Conservation (phyloP, 2,888 invertebrate species). For the Drosophila rubida region DNA sequence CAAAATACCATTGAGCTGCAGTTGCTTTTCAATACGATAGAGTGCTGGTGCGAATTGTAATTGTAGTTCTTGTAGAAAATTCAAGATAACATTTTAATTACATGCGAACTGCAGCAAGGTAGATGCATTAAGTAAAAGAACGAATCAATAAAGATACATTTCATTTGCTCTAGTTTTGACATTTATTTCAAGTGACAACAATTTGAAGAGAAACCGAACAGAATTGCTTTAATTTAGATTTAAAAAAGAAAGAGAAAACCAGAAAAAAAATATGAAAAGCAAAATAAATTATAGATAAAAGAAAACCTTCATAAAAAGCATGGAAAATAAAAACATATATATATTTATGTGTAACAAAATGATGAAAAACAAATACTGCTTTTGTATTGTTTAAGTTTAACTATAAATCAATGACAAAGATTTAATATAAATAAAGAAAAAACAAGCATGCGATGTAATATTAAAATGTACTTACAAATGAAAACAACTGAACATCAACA, state of each 20-base stretch:
- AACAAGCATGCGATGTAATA: slow-evolving; percentile 63
- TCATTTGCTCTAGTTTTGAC: slow-evolving; percentile 39
- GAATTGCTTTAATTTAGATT: slow-evolving; percentile 83
- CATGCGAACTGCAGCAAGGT: slow-evolving; percentile 6
- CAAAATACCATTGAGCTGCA: slow-evolving; percentile 4
- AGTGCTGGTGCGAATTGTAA: slow-evolving; percentile 5
- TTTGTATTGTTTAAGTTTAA: slow-evolving; percentile 84
- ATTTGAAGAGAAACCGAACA: slow-evolving; percentile 44
- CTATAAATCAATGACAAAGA: slow-evolving; percentile 72
- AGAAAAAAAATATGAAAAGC: slow-evolving; percentile 13
- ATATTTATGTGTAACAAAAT: slow-evolving; percentile 71
- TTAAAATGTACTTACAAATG: slow-evolving; percentile 59
- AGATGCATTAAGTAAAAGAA: slow-evolving; percentile 18
- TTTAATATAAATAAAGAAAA: slow-evolving; percentile 62
- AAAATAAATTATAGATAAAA: slow-evolving; percentile 52
- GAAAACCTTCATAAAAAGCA: slow-evolving; percentile 57
- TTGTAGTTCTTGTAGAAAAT: slow-evolving; percentile 29
- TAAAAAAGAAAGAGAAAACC: slow-evolving; percentile 43
- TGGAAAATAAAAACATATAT: slow-evolving; percentile 58
- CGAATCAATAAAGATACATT: slow-evolving; percentile 38
- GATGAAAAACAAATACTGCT: slow-evolving; percentile 81
- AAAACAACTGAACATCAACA: slow-evolving; percentile 60
- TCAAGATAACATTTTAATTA: slow-evolving; percentile 23
- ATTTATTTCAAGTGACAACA: slow-evolving; percentile 47
- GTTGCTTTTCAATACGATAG: slow-evolving; percentile 12